phyloP scores from a whole-genome alignment of 2,888 invertebrate genomes.

The Tachina grossa region DNA sequence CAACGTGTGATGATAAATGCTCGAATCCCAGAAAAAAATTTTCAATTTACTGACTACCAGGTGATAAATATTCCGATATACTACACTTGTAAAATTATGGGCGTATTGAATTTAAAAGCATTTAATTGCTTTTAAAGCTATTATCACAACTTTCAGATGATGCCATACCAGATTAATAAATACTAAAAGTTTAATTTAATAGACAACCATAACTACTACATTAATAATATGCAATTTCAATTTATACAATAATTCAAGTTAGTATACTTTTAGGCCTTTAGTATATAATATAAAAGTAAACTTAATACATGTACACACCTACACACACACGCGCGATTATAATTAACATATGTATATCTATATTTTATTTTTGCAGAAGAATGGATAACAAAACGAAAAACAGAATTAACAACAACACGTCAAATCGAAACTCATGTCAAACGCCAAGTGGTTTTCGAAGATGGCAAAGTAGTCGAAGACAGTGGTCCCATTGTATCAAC shows the following conservation, averaged over 20 bases:
- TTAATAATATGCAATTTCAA: background rate
- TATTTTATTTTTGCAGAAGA: conserved; percentile 87
- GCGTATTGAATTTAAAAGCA: no score
- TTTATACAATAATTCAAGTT: conserved; percentile 20
- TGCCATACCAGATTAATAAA: no score
- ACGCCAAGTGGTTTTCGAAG: conserved; percentile 93
- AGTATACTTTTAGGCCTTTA: conserved; percentile 67
- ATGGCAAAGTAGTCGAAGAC: conserved; percentile 94
- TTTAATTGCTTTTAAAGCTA: no score
- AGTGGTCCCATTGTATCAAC: conserved; percentile 95
- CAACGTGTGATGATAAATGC: no score
- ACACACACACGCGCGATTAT: background rate
- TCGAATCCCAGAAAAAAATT: no score
- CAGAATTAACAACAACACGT: conserved; percentile 93
- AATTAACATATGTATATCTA: conserved; percentile 8
- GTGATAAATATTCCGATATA: no score
- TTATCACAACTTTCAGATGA: no score
- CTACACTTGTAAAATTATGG: no score
- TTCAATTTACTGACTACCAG: no score
- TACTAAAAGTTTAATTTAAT: no score
- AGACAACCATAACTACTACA: background rate
- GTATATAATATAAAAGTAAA: conserved; percentile 18
- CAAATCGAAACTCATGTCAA: conserved; percentile 96
- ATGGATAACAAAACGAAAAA: conserved; percentile 95
- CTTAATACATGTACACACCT: background rate